Base-by-base conservation (phyloP, 2,113 vertebrate species). In the Nothocercus nigrocapillus region DNA sequence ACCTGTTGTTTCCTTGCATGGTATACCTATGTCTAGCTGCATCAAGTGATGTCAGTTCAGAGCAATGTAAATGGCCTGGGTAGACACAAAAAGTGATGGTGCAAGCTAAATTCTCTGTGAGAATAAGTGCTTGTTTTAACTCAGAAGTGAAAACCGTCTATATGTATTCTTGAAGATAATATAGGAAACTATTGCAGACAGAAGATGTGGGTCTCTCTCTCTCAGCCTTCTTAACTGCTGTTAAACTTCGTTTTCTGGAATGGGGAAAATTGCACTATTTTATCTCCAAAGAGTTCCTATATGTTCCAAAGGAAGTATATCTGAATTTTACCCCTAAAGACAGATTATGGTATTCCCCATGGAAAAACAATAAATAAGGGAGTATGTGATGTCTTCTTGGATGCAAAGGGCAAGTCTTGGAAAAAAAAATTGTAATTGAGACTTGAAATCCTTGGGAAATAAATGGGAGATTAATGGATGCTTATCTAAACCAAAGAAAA, bases 371-470 rank as follows among this genome's bases (percentile, higher is more conserved):
- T 73, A 44, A 73, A 58, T 61, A 30, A 62, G 30, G 9, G 2
- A 5, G 21, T 14, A 4, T 27, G 8, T 34, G n/a, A 44, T 63
- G 14, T 19, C 17, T 58, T 36, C 12, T 42, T 72, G 66, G 51
- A n/a, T 89, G 42, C 45, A 59, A 8, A 67, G 28, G 17, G 5
- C 62, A 53, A 4, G 19, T 59, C n/a, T 87, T 40, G 14, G n/a
- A 45, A 45, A 45, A 45, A 45, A 45, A 45, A 7, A 7, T 3
- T 61, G 9, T 7, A 51, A 63, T 0, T 72, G 47, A 82, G 47
- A 28, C 34, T 47, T 80, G 30, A 92, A 84, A 72, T 79, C 19
- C 45, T 89, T 85, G 56, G 69, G 74, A 58, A 73, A 63, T 38
- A 61, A 59, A 4, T 78, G 22, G 54, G 38, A 36, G 9, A 30